Percentiles rank a stretch among this genome's conserved stretches.
These are phyloP conservation scores for Scaptodrosophila lebanonensis DNA, from an alignment of 1,140 invertebrate species.

Conservation along the genomic window DNA sequence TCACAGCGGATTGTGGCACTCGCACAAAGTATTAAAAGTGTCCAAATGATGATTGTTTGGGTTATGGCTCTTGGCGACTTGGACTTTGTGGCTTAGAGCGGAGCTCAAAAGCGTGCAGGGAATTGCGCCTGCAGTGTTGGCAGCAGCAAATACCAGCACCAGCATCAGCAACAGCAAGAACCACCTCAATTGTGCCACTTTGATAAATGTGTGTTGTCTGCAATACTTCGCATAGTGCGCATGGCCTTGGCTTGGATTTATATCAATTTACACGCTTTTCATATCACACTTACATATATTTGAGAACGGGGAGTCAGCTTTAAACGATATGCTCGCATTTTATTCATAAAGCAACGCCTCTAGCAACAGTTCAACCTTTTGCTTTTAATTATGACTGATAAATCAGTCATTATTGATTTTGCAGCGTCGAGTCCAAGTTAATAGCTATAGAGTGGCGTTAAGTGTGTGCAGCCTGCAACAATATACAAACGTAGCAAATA, in stretches of 20 bases:
- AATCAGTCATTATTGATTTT: slow-evolving; percentile 62
- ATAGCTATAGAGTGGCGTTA: slow-evolving; percentile 37
- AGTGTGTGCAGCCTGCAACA: slow-evolving; percentile 26
- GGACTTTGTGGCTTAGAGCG: slow-evolving; percentile 33
- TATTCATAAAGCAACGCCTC: slow-evolving; percentile 10
- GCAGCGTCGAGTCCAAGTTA: slow-evolving; percentile 28
- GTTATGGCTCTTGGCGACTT: slow-evolving; percentile 45
- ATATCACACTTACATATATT: not conserved
- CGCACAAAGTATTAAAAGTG: slow-evolving; percentile 70
- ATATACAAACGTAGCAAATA: not conserved
- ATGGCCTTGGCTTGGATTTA: slow-evolving; percentile 29
- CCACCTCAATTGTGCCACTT: too few species aligned
- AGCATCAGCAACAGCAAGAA: slow-evolving; percentile 13
- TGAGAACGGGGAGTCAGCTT: not conserved
- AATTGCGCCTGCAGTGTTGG: slow-evolving; percentile 35
- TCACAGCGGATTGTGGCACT: not conserved
- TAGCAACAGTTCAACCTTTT: not conserved
- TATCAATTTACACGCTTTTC: slow-evolving; percentile 24
- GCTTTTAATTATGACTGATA: slow-evolving; percentile 36
- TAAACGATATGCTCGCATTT: slow-evolving; percentile 15
- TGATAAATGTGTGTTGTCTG: slow-evolving; percentile 29
- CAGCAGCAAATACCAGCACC: slow-evolving; percentile 9
- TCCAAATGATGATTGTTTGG: slow-evolving; percentile 73
- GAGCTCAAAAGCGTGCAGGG: slow-evolving; percentile 39
- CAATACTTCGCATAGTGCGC: not conserved